These are phyloP conservation scores for Thrips palmi DNA, from an alignment of 1,140 invertebrate genomes.

Conservation along the genomic window DNA sequence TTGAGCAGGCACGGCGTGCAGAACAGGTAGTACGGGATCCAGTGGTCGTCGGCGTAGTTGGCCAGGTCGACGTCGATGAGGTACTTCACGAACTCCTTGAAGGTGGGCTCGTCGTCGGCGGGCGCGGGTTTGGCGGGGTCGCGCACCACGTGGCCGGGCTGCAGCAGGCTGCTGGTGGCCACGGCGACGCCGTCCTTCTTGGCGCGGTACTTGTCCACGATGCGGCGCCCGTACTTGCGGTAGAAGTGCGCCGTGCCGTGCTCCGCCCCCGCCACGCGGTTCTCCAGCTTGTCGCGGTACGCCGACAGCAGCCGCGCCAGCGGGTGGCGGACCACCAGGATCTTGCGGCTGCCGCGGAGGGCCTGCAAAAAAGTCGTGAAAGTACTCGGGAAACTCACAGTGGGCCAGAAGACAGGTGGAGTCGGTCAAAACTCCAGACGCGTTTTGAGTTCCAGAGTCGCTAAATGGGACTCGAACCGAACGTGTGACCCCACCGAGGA, in stretches of 20 bases:
- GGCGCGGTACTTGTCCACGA: slow-evolving; percentile 32
- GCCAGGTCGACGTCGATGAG: slow-evolving; percentile 21
- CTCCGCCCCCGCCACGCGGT: slow-evolving; percentile 25
- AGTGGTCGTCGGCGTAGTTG: slow-evolving; percentile 38
- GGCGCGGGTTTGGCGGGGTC: slow-evolving; percentile 19
- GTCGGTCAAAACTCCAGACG: neutral
- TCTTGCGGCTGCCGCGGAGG: slow-evolving; percentile 8
- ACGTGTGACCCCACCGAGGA: no score
- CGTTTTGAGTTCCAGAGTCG: no score
- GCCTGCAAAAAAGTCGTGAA: slow-evolving; percentile 14
- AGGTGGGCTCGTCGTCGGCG: slow-evolving; percentile 37
- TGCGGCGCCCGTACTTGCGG: slow-evolving; percentile 32
- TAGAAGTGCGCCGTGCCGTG: slow-evolving; percentile 35
- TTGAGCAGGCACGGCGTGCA: slow-evolving; percentile 56
- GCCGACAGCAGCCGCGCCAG: slow-evolving; percentile 42
- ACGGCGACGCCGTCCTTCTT: slow-evolving; percentile 20
- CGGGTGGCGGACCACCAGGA: slow-evolving; percentile 36
- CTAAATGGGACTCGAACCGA: no score
- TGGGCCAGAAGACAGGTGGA: neutral
- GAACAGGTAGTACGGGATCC: slow-evolving; percentile 49
- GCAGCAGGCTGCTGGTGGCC: slow-evolving; percentile 3
- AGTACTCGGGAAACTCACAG: neutral
- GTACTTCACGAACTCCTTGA: slow-evolving; percentile 43
- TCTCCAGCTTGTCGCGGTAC: slow-evolving; percentile 41
- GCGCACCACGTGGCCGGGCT: slow-evolving; percentile 18